Evolutionary conservation across 2,113 vertebrate genomes (phyloP).

Genomic region (Eurystomus gularis): DNA sequence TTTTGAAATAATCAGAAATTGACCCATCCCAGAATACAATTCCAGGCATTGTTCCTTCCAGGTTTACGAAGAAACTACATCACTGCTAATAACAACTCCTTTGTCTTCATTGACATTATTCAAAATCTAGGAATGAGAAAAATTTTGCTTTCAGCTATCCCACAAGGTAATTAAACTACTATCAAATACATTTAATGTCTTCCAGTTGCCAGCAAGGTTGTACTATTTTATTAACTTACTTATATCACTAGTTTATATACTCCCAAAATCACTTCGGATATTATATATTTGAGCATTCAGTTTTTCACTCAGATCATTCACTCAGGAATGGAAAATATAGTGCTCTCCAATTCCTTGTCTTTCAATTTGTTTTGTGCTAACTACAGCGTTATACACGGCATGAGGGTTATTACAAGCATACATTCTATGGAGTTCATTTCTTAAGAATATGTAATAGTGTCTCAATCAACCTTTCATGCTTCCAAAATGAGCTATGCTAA

Average conservation of each 20-base stretch:
- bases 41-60: not conserved
- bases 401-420: not conserved
- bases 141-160: not conserved
- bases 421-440: not conserved
- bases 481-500: not conserved
- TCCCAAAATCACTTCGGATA: not conserved
- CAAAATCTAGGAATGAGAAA: not conserved
- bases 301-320: not conserved
- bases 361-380: not conserved
- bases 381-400: not conserved
- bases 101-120: not conserved
- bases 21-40: not conserved
- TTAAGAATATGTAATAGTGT: not conserved
- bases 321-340: not conserved
- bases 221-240: not conserved
- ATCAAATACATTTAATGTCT: not conserved
- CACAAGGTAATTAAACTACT: not conserved
- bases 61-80: not conserved
- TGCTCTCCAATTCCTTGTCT: not conserved
- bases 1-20: not conserved
- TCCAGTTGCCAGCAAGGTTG: not conserved
- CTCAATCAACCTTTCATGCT: not conserved
- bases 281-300: not conserved
- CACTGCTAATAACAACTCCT: not conserved
- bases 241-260: not conserved